Percentiles rank a stretch among this genome's conserved stretches.
phyloP scores from a whole-genome alignment of 1,140 invertebrate species.

The Hyles euphorbiae region DNA sequence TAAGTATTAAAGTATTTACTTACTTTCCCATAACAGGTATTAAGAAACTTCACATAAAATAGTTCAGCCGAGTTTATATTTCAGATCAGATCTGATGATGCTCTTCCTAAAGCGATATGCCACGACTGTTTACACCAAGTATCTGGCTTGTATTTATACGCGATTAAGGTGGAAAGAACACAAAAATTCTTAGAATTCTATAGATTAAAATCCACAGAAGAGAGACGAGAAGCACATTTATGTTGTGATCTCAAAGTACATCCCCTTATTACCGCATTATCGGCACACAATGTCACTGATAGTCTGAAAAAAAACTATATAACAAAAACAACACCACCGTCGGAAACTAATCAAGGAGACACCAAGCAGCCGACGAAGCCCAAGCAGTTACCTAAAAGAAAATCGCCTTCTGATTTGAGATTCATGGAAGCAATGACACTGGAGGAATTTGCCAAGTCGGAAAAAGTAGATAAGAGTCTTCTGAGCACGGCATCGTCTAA shows the following conservation, averaged over 20 bases:
- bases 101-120: slow-evolving; percentile 67
- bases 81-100: slow-evolving; percentile 57
- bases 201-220: slow-evolving; percentile 43
- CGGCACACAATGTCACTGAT: slow-evolving; percentile 26
- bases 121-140: slow-evolving; percentile 65
- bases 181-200: slow-evolving; percentile 65
- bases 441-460: slow-evolving; percentile 56
- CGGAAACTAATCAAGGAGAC: slow-evolving; percentile 42
- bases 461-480: slow-evolving; percentile 54
- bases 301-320: slow-evolving; percentile 15
- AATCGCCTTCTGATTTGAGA: slow-evolving; percentile 48
- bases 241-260: slow-evolving; percentile 34
- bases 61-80: too few relatives aligned
- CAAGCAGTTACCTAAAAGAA: slow-evolving; percentile 32
- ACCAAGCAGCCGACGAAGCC: slow-evolving; percentile 29
- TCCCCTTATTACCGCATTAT: slow-evolving; percentile 30
- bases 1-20: too few relatives aligned
- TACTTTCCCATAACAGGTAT: too few relatives aligned
- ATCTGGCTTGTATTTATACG: slow-evolving; percentile 44
- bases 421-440: slow-evolving; percentile 61
- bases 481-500: slow-evolving; percentile 29
- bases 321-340: slow-evolving; percentile 22
- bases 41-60: too few relatives aligned
- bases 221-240: slow-evolving; percentile 24
- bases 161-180: slow-evolving; percentile 63